phyloP scores from a whole-genome alignment of 2,113 vertebrate species.

The Melanerpes aurifrons region DNA sequence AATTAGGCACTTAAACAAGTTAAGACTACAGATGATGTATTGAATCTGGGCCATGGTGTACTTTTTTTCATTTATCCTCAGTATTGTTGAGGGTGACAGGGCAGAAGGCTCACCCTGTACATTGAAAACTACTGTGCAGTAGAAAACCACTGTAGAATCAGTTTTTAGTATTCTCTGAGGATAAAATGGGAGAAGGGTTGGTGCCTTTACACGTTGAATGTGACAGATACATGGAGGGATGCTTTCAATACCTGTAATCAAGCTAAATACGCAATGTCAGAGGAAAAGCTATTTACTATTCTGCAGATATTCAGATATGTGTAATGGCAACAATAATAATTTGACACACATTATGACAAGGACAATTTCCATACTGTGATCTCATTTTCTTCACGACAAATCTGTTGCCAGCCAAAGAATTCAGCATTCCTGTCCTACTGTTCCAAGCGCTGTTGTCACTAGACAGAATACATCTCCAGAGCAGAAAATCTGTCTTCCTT shows the following conservation, averaged over 20 bases:
- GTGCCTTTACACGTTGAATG: not conserved
- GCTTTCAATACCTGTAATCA: not conserved
- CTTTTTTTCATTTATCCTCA: not conserved
- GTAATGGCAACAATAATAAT: constrained; percentile 16
- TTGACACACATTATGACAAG: not conserved
- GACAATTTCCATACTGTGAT: not conserved
- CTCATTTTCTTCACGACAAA: not conserved
- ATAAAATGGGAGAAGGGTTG: not conserved
- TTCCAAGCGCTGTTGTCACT: not conserved
- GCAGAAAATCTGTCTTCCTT: not conserved
- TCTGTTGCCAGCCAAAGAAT: not conserved
- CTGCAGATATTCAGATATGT: not conserved
- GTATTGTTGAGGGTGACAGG: not conserved
- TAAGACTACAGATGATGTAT: not conserved
- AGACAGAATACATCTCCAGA: not conserved
- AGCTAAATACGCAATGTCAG: constrained; percentile 29
- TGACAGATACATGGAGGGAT: not conserved
- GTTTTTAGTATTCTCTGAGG: not conserved
- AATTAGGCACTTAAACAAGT: not conserved
- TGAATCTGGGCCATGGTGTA: not conserved
- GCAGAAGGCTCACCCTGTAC: not conserved
- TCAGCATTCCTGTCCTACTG: not conserved
- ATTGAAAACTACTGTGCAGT: not conserved
- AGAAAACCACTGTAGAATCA: not conserved
- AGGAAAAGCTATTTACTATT: constrained; percentile 16